A percentile compares a stretch with the other conserved stretches of the same genome.
phyloP scores from a whole-genome alignment of 2,113 vertebrate species.

The Lepisosteus oculatus region DNA sequence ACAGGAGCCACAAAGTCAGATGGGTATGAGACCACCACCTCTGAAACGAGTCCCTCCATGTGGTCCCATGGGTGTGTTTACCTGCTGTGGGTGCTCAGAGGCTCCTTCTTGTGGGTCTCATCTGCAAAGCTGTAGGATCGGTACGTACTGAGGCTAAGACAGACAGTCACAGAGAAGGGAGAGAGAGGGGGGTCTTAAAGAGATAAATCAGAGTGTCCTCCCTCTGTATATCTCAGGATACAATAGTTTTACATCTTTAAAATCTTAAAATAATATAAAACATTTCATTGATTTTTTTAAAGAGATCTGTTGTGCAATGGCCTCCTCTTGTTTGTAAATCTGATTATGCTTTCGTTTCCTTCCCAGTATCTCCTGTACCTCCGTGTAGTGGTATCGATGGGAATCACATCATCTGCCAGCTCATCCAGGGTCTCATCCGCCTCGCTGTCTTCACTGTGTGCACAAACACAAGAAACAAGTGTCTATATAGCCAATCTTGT shows the following conservation, averaged over 20 bases:
- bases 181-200: background rate
- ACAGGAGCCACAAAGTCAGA: background rate
- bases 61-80: constrained; percentile 18
- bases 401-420: constrained; percentile 39
- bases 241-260: too few species aligned
- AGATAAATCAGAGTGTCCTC: too few species aligned
- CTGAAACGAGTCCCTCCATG: background rate
- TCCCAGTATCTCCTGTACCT: constrained; percentile 34
- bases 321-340: too few species aligned
- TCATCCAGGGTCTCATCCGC: constrained; percentile 20
- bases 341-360: too few species aligned
- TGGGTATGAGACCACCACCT: background rate
- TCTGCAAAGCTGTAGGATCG: constrained; percentile 44
- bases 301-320: too few species aligned
- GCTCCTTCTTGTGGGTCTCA: constrained; percentile 10
- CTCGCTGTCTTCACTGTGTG: constrained; percentile 18
- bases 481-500: background rate
- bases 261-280: too few species aligned
- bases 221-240: too few species aligned
- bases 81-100: constrained; percentile 36
- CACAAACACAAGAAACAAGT: background rate
- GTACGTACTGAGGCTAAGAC: constrained; percentile 27
- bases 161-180: background rate
- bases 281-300: too few species aligned
- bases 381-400: constrained; percentile 32